Conservation (phyloP, 2,888 invertebrate species). For the Macrophya alboannulata region DNA sequence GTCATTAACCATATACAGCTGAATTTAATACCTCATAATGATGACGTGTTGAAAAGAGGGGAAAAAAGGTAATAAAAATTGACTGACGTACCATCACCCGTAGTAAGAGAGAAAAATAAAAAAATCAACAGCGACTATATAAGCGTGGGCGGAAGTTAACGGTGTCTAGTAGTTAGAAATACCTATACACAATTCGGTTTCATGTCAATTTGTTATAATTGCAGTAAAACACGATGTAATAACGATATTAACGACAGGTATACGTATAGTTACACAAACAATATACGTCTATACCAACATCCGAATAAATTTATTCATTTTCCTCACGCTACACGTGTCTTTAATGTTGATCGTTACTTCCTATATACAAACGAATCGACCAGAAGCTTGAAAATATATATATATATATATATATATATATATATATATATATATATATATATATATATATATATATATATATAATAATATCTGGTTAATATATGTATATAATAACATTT, state of each 20-base stretch:
- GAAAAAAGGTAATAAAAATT: background rate
- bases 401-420: no score
- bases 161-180: slow-evolving; percentile 25
- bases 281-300: background rate
- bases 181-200: background rate
- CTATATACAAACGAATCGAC: background rate
- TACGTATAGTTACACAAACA: background rate
- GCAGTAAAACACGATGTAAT: background rate
- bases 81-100: background rate
- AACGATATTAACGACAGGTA: background rate
- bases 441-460: no score
- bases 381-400: background rate
- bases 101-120: background rate
- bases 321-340: background rate
- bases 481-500: background rate
- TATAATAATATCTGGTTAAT: background rate
- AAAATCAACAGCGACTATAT: slow-evolving; percentile 6
- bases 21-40: background rate
- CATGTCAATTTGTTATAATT: slow-evolving; percentile 48
- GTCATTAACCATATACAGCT: background rate
- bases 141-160: slow-evolving; percentile 51
- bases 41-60: background rate
- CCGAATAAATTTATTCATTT: background rate
- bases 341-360: background rate
- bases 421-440: no score